A percentile compares a stretch with the other conserved stretches of the same genome.
phyloP scores from a whole-genome alignment of 2,797 vertebrate genomes.

The Neopelma chrysocephalum region DNA sequence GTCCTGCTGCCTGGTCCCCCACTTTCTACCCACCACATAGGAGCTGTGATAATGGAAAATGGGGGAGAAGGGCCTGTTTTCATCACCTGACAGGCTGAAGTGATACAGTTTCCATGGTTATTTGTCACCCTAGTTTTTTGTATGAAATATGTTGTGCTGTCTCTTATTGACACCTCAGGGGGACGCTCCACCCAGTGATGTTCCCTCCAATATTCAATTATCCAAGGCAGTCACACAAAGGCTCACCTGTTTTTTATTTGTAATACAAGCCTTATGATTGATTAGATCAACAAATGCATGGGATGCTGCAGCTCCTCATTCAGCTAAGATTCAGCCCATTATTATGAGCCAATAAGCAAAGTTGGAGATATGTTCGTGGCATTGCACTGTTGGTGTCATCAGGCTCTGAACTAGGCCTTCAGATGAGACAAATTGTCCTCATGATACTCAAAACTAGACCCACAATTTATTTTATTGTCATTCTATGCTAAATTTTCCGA shows the following conservation, averaged over 20 bases:
- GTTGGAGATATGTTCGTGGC: background rate
- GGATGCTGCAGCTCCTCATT: background rate
- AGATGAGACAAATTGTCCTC: background rate
- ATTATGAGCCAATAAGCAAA: background rate
- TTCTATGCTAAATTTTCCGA: background rate
- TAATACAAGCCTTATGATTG: background rate
- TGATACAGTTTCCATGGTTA: background rate
- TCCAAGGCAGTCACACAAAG: background rate
- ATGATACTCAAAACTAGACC: background rate
- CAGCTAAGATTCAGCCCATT: background rate
- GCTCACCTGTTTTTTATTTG: background rate
- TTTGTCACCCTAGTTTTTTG: background rate
- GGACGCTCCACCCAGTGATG: background rate
- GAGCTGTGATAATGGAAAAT: background rate
- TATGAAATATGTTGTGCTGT: background rate
- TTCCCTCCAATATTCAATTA: background rate
- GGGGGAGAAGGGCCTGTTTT: background rate
- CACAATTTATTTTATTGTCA: background rate
- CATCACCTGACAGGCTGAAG: background rate
- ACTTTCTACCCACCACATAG: background rate
- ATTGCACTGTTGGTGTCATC: background rate
- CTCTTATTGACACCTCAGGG: background rate
- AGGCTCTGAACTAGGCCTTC: background rate
- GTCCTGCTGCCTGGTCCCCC: background rate
- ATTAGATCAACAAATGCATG: background rate